Evolutionary conservation across 2,113 vertebrate genomes (phyloP).

Genomic region (Syngnathus typhle): DNA sequence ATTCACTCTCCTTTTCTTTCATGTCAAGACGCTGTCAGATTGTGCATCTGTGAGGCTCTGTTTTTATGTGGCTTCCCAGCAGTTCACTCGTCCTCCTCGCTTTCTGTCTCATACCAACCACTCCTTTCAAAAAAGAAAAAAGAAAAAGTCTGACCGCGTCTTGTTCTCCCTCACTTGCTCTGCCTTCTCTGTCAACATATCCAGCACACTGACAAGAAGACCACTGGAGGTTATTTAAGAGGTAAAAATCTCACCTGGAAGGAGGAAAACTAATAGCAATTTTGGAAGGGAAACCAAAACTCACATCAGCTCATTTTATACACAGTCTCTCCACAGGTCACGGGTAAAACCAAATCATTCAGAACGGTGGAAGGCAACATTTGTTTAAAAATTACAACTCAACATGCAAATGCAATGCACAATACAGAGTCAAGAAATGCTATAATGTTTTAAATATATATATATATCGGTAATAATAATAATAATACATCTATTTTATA

Average conservation of each 20-base stretch:
- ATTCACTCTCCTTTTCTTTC: constrained; percentile 58
- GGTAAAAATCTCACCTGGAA: constrained; percentile 11
- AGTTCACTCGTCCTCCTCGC: constrained; percentile 31
- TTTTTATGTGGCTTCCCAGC: constrained; percentile 46
- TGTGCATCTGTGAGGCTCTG: constrained; percentile 54
- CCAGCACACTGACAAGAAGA: constrained; percentile 16
- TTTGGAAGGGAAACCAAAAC: not conserved
- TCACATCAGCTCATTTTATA: not conserved
- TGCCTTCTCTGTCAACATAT: constrained; percentile 21
- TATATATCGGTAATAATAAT: too few species aligned
- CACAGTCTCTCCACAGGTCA: not conserved
- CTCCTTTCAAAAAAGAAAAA: constrained; percentile 7
- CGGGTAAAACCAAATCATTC: not conserved
- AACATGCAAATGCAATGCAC: not conserved
- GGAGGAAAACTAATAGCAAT: constrained; percentile 13
- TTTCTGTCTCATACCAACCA: constrained; percentile 15
- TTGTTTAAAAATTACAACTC: not conserved
- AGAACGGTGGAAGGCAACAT: not conserved
- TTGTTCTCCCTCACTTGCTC: constrained; percentile 11
- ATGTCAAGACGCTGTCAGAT: constrained; percentile 62
- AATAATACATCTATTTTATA: too few species aligned
- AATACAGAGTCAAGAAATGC: not conserved
- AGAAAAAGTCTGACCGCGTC: constrained; percentile 4
- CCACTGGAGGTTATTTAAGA: constrained; percentile 12
- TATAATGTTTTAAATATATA: not conserved